phyloP scores from a whole-genome alignment of 2,113 vertebrate species.

The Leucoraja erinaceus region DNA sequence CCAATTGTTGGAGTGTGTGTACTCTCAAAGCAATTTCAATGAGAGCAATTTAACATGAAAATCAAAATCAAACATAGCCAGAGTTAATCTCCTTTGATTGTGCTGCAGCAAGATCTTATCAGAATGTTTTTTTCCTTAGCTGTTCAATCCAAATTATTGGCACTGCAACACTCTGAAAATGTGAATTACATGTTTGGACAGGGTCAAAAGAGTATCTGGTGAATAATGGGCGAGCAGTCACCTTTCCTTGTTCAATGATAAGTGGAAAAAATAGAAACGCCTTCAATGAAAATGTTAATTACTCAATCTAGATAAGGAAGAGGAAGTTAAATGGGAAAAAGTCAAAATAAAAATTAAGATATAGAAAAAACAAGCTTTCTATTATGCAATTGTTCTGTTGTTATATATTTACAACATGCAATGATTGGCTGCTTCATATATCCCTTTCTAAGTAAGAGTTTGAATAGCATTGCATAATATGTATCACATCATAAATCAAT shows the following conservation, averaged over 20 bases:
- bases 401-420: not conserved
- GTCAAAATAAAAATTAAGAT: no score
- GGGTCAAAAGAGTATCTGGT: not conserved
- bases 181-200: not conserved
- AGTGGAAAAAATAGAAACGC: not conserved
- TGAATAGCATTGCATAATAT: not conserved
- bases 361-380: no score
- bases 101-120: not conserved
- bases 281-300: not conserved
- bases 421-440: not conserved
- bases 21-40: no score
- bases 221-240: not conserved
- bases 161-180: not conserved
- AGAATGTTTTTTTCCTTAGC: not conserved
- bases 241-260: not conserved
- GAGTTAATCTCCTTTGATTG: not conserved
- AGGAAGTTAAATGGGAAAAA: not conserved
- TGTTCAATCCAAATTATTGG: not conserved
- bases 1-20: not conserved
- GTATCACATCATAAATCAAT: not conserved
- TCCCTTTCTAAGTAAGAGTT: not conserved
- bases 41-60: not conserved
- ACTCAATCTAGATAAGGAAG: not conserved
- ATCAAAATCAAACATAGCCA: not conserved
- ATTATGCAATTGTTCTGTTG: no score